Base-by-base conservation (phyloP, 2,797 vertebrate species). In the Gadopsis bispinosus region DNA sequence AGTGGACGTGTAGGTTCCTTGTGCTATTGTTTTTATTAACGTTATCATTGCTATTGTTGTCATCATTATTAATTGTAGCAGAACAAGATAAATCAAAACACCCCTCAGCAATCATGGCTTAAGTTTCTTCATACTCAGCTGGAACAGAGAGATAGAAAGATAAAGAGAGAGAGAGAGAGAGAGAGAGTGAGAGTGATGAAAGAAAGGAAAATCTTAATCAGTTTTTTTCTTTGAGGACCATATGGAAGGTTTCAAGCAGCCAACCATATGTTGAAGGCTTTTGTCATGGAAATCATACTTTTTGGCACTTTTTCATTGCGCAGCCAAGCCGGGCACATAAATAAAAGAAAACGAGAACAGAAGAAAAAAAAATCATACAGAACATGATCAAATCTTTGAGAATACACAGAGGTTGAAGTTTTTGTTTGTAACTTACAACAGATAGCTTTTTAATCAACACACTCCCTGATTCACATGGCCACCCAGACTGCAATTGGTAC, bases 261-360 rank as follows among this genome's bases (percentile, higher is more conserved):
- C 95, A 88, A 92, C 95, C 95, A 96, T 95, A 95, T 95, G 95
- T 95, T 95, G 93, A 95, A 96, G 95, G 95, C 95, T 96, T 96
- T 96, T 96, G 95, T 96, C 92, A 96, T 96, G 95, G 95, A 96
- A 96, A 96, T 96, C 92, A 95, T 93, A 95, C 92, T 95, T 95
- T 96, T 96, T 96, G 95, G 95, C 95, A 96, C 95, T 96, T 96
- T 89, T 95, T 95, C 94, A 93, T 94, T 94, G 95, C 94, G 87
- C 95, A 96, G 95, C 94, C 95, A 93, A 94, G 94, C 93, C 92
- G 94, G 95, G 94, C 95, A 95, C 92, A 93, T 92, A 92, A 92
- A 95, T 91, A 92, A 94, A 93, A 90, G 85, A 77, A 91, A 87
- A 88, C 35, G 77, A 83, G 77, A 83, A 87, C 68, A 90, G 75